A percentile compares a stretch with the other conserved stretches of the same genome.
Conservation (phyloP, 2,888 invertebrate species). For the Polia nebulosa region DNA sequence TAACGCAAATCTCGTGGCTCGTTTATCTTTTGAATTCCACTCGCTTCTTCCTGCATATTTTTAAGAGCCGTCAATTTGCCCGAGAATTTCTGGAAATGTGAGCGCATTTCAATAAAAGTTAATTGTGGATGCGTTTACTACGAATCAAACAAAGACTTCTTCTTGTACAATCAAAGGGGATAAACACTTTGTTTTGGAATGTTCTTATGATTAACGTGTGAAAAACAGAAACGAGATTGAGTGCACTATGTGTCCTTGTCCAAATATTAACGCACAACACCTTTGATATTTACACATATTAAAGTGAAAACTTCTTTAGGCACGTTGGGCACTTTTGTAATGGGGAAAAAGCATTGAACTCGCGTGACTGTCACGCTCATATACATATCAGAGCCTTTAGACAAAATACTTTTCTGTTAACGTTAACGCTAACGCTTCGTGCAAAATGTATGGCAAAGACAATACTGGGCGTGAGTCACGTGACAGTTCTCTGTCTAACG, state of each 20-base stretch:
- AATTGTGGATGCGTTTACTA: conserved; percentile 54
- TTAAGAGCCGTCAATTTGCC: conserved; percentile 46
- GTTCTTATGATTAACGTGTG: conserved; percentile 40
- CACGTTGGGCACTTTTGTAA: no score
- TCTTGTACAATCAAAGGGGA: conserved; percentile 43
- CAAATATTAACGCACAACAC: conserved; percentile 49
- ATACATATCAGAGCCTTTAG: no score
- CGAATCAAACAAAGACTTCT: conserved; percentile 61
- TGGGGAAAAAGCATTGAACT: no score
- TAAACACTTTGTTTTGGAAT: conserved; percentile 34
- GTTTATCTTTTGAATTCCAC: conserved; percentile 60
- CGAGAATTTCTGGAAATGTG: conserved; percentile 51
- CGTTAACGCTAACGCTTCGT: no score
- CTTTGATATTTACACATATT: conserved; percentile 39
- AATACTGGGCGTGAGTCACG: no score
- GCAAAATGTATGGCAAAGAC: no score
- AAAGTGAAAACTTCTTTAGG: no score
- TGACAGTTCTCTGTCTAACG: no score
- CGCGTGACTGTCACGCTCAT: no score
- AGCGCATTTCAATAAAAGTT: conserved; percentile 56
- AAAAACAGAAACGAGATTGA: conserved; percentile 31
- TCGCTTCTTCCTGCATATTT: conserved; percentile 55
- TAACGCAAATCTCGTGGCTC: conserved; percentile 36
- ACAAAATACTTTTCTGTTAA: no score
- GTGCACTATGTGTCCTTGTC: conserved; percentile 35